Evolutionary conservation across 2,113 vertebrate genomes (phyloP).

Genomic region (Pholis gunnellus): DNA sequence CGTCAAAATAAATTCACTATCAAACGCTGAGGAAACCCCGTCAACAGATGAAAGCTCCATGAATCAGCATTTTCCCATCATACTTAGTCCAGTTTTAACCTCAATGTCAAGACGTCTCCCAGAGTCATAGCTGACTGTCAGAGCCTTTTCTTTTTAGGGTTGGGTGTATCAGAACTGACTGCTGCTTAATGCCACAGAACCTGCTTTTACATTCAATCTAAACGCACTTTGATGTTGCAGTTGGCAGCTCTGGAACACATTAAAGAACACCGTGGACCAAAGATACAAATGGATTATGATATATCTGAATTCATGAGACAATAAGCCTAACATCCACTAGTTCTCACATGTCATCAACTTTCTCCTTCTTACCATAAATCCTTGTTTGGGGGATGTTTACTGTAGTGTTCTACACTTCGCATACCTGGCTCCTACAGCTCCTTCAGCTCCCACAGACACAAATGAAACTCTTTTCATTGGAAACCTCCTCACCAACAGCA

Average conservation of each 20-base stretch:
- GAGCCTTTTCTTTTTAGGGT: neutral
- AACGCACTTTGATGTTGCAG: neutral
- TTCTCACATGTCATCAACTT: neutral
- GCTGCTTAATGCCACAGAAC: neutral
- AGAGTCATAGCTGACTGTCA: neutral
- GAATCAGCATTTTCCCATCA: neutral
- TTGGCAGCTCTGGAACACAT: neutral
- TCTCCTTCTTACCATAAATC: neutral
- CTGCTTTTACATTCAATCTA: neutral
- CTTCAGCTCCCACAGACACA: too few species aligned
- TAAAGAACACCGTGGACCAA: neutral
- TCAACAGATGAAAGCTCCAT: neutral
- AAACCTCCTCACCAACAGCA: conserved; percentile 33
- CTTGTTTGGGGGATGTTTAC: neutral
- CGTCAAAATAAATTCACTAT: neutral
- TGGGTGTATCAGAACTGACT: neutral
- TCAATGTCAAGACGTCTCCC: neutral
- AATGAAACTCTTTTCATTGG: neutral
- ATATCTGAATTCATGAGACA: neutral
- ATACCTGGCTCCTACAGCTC: neutral
- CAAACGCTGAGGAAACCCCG: neutral
- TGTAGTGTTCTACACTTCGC: neutral
- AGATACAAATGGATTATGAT: neutral
- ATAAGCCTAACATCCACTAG: neutral
- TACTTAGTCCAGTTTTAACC: neutral